Base-by-base conservation (phyloP, 2,797 vertebrate species). In the Hydrocynus forskahlii region DNA sequence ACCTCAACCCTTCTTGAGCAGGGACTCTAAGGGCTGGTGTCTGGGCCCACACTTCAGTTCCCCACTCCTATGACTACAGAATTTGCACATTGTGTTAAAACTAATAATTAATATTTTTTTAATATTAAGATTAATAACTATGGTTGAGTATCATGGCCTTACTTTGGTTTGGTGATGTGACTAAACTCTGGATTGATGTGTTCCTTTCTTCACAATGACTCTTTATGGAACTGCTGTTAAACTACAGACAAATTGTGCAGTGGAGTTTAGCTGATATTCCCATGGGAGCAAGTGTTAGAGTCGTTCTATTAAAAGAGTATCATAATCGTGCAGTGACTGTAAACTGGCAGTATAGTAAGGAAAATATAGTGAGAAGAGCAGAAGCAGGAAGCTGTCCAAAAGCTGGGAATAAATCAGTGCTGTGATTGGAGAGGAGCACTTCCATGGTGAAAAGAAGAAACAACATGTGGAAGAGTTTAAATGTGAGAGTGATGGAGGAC, bases 381-480 rank as follows among this genome's bases (percentile, higher is more conserved):
- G 12, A 50, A 60, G 38, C 71, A 62, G 63, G 25, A 75, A 70
- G 19, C 54, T 19, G 38, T 81, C 63, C 64, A 73, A 69, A 8
- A 19, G 16, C 25, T 19, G 40, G 64, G 67, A 69, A 75, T 76
- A 76, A 81, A 81, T 69, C 79, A 75, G 23, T 7, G 14, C 72
- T 70, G 52, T 14, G 63, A 48, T 59, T 63, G 55, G 54, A 62
- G 29, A 40, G 23, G 12, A 13, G 62, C 0, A 54, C 38, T 60
- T 75, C 43, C 50, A 54, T 52, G 63, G n/a, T 75, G 62, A 64
- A 19, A 35, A 66, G 29, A 9, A 80, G 38, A 35, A 75, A 59
- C 25, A 48, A 80, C 78, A 73, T 43, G 52, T 67, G 72, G 63
- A 81, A 68, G 72, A 73, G 57, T 75, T 68, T 81, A 76, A 76